Conservation (phyloP, 2,888 invertebrate species). For the Polyploca ridens region DNA sequence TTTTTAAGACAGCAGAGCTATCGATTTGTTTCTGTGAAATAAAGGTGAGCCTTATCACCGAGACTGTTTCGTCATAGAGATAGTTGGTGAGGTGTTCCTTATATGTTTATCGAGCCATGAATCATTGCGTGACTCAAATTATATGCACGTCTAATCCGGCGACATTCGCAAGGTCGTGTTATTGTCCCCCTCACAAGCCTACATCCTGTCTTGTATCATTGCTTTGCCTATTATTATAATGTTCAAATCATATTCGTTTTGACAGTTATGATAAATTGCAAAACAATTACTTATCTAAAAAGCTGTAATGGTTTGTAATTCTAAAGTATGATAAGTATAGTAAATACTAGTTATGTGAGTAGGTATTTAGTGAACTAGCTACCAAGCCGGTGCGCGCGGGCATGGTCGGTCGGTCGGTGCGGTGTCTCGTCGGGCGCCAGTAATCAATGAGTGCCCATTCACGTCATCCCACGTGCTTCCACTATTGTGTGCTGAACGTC, state of each 20-base stretch:
- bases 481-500: constrained; percentile 17
- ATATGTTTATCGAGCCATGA: constrained; percentile 47
- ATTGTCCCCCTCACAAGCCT: constrained; percentile 48
- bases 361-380: neutral
- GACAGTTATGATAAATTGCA: neutral
- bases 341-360: neutral
- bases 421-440: constrained; percentile 36
- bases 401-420: constrained; percentile 18
- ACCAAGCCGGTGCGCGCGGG: constrained; percentile 21
- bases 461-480: constrained; percentile 49
- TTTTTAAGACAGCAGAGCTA: constrained; percentile 35
- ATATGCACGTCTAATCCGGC: constrained; percentile 54
- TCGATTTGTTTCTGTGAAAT: constrained; percentile 38
- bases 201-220: constrained; percentile 46
- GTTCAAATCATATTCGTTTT: neutral
- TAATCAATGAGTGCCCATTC: constrained; percentile 45
- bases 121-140: constrained; percentile 43
- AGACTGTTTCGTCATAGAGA: constrained; percentile 37
- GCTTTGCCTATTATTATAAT: constrained; percentile 7
- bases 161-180: constrained; percentile 74
- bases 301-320: too few species aligned
- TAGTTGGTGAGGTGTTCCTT: constrained; percentile 25
- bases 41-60: constrained; percentile 21
- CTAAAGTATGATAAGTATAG: neutral
- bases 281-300: too few species aligned